These are phyloP conservation scores for Pseudochaenichthys georgianus DNA, from an alignment of 2,797 vertebrate species.

Conservation along the genomic window DNA sequence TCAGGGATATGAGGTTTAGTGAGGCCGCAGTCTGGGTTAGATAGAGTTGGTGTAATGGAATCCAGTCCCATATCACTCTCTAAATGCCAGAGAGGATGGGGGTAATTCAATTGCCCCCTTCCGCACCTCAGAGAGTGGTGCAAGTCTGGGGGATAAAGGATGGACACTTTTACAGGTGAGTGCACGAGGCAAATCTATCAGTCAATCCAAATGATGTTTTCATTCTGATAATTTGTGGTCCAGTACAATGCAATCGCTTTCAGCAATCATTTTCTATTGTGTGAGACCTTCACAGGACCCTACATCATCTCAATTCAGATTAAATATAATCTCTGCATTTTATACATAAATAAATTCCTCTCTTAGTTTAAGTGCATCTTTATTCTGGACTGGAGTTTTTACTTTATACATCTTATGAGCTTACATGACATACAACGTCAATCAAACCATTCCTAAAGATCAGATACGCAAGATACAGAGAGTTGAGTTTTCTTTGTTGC, in stretches of 20 bases:
- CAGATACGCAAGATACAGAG: background rate
- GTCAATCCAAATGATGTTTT: constrained; percentile 80
- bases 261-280: constrained; percentile 35
- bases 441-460: constrained; percentile 12
- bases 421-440: constrained; percentile 1
- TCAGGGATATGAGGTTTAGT: constrained; percentile 84
- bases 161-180: constrained; percentile 75
- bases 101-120: constrained; percentile 77
- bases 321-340: constrained; percentile 30
- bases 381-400: constrained; percentile 4
- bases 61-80: constrained; percentile 76
- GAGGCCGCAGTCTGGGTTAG: constrained; percentile 74
- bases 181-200: constrained; percentile 72
- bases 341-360: background rate
- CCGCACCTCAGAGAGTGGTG: constrained; percentile 66
- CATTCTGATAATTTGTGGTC: constrained; percentile 65
- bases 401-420: constrained; percentile 3
- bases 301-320: constrained; percentile 20
- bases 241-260: constrained; percentile 26
- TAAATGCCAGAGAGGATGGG: constrained; percentile 64
- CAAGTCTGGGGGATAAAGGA: constrained; percentile 68
- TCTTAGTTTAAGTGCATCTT: background rate
- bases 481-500: background rate
- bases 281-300: constrained; percentile 31
- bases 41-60: constrained; percentile 84